Evolutionary conservation across 2,113 vertebrate species (phyloP).

Genomic region (Grus americana): DNA sequence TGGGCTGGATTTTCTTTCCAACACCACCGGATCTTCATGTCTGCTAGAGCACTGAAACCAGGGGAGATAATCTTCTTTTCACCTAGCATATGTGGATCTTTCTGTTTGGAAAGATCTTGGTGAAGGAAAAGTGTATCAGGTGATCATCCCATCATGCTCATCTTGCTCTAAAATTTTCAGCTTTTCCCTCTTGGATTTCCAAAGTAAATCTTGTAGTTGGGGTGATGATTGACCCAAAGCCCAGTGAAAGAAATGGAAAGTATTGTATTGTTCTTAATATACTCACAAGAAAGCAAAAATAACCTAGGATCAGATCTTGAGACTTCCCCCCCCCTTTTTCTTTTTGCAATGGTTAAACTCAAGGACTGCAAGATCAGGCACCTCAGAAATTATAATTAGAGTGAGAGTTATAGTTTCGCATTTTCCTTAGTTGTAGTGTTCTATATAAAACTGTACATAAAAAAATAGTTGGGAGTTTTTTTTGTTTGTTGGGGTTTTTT

Average conservation of each 20-base stretch:
- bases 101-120: background rate
- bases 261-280: background rate
- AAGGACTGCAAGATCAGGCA: background rate
- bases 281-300: background rate
- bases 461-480: background rate
- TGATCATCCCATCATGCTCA: background rate
- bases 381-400: background rate
- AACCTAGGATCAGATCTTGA: background rate
- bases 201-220: background rate
- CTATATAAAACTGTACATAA: background rate
- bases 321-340: background rate
- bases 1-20: background rate
- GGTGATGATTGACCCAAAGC: background rate
- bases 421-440: background rate
- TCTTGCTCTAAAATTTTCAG: background rate
- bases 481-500: background rate
- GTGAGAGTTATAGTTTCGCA: background rate
- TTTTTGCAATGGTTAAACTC: background rate
- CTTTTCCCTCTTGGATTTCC: background rate
- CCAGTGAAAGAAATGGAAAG: background rate
- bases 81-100: background rate
- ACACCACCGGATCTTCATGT: background rate
- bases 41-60: background rate
- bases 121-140: background rate
- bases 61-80: background rate